Percentiles rank a stretch among this genome's conserved stretches.
These are phyloP conservation scores for Andrena marginata DNA, from an alignment of 2,888 invertebrate genomes.

Conservation along the genomic window DNA sequence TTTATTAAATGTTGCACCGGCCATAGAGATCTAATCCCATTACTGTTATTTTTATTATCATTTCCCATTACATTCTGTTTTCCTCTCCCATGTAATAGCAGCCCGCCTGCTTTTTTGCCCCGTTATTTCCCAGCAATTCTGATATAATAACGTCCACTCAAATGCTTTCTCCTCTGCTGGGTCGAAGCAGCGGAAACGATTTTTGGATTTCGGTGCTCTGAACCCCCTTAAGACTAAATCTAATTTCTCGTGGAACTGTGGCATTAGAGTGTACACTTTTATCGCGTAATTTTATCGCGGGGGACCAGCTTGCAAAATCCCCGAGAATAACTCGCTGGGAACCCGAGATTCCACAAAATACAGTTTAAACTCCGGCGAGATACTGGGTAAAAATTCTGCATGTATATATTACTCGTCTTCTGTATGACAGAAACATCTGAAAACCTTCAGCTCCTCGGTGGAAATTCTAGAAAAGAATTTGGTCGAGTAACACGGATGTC, in stretches of 20 bases:
- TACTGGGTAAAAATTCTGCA: neutral
- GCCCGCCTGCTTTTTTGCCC: neutral
- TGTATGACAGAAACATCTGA: conserved; percentile 12
- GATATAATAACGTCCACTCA: neutral
- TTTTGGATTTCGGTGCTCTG: conserved; percentile 15
- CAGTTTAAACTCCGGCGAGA: neutral
- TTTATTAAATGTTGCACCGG: conserved; percentile 34
- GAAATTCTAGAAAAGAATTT: neutral
- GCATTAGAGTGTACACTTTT: conserved; percentile 12
- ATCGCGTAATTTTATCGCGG: conserved; percentile 19
- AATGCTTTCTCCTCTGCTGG: neutral
- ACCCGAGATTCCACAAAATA: conserved; percentile 10
- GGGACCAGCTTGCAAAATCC: conserved; percentile 5
- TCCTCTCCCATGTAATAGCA: neutral
- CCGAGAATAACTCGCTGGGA: conserved; percentile 8
- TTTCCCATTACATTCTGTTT: conserved; percentile 9
- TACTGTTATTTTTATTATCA: conserved; percentile 24
- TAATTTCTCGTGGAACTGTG: conserved; percentile 19
- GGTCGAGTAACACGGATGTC: neutral
- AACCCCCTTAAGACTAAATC: conserved; percentile 6
- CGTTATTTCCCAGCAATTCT: neutral
- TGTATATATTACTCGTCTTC: neutral
- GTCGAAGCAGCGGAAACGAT: neutral
- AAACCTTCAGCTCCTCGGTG: neutral
- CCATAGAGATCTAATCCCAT: conserved; percentile 7